Percentiles rank a stretch among this genome's conserved stretches.
Conservation (phyloP, 2,113 vertebrate species). For the Thryonomys swinderianus region DNA sequence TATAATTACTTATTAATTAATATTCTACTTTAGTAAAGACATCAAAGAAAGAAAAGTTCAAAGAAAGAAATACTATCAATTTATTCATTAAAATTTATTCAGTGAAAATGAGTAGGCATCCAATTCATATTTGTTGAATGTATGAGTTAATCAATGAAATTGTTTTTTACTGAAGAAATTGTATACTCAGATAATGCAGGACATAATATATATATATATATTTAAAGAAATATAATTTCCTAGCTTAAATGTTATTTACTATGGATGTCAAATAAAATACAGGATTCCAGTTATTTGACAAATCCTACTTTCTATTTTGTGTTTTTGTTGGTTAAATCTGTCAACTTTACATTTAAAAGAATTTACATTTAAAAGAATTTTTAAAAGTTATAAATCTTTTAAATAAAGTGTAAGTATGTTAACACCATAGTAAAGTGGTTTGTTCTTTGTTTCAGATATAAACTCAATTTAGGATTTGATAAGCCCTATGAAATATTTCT, state of each 20-base stretch:
- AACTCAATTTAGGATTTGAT: background rate
- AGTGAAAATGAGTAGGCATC: background rate
- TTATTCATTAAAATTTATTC: background rate
- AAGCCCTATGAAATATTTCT: background rate
- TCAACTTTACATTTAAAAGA: background rate
- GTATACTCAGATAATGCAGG: background rate
- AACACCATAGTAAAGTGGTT: background rate
- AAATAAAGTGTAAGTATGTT: background rate
- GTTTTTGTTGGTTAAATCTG: background rate
- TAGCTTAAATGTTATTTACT: background rate
- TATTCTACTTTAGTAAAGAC: background rate
- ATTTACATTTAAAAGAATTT: background rate
- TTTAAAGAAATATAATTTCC: background rate
- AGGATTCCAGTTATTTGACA: background rate
- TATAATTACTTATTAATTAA: slow-evolving; percentile 4
- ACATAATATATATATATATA: background rate
- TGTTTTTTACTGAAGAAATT: background rate
- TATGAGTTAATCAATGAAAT: background rate
- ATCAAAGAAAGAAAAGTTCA: background rate
- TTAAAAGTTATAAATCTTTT: background rate
- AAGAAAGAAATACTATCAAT: background rate
- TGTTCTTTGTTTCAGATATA: background rate
- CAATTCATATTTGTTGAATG: background rate
- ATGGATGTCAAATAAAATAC: background rate
- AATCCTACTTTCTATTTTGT: background rate